Evolutionary conservation across 2,888 invertebrate species (phyloP).

Genomic region (Sesamia inferens): DNA sequence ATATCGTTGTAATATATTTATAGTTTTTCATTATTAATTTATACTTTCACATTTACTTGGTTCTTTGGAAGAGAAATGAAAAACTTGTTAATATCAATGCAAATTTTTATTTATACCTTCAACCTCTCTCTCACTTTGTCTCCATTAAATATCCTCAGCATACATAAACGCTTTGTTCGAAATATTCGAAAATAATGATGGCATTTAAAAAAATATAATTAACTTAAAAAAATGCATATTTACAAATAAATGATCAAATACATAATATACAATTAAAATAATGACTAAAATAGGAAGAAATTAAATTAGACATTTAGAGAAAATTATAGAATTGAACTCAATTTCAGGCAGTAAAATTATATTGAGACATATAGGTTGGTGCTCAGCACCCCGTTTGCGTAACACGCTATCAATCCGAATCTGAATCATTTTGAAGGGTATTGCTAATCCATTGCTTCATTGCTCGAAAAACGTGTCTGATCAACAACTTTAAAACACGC

Average conservation of each 20-base stretch:
- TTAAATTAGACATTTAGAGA: slow-evolving; percentile 77
- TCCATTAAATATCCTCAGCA: slow-evolving; percentile 86
- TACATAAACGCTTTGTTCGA: slow-evolving; percentile 78
- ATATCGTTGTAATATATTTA: slow-evolving; percentile 82
- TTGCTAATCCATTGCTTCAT: no score
- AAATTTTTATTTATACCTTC: slow-evolving; percentile 86
- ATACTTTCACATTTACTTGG: slow-evolving; percentile 29
- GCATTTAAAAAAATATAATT: slow-evolving; percentile 87
- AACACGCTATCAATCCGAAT: no score
- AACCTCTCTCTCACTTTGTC: slow-evolving; percentile 82
- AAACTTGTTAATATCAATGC: slow-evolving; percentile 82
- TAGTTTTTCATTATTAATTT: slow-evolving; percentile 79
- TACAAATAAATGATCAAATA: slow-evolving; percentile 88
- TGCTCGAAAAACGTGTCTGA: no score
- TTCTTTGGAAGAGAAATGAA: slow-evolving; percentile 73
- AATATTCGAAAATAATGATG: slow-evolving; percentile 86
- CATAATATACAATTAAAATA: slow-evolving; percentile 89
- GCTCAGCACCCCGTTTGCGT: slow-evolving; percentile 46
- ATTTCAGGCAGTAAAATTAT: slow-evolving; percentile 74
- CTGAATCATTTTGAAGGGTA: no score
- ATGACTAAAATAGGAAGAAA: slow-evolving; percentile 85
- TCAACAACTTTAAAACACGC: no score
- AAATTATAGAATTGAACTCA: slow-evolving; percentile 74
- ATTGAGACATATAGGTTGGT: slow-evolving; percentile 68
- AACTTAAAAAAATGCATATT: slow-evolving; percentile 87